Percentiles rank a stretch among this genome's conserved stretches.
These are phyloP conservation scores for Sipha maydis DNA, from an alignment of 2,888 invertebrate species.

Conservation along the genomic window DNA sequence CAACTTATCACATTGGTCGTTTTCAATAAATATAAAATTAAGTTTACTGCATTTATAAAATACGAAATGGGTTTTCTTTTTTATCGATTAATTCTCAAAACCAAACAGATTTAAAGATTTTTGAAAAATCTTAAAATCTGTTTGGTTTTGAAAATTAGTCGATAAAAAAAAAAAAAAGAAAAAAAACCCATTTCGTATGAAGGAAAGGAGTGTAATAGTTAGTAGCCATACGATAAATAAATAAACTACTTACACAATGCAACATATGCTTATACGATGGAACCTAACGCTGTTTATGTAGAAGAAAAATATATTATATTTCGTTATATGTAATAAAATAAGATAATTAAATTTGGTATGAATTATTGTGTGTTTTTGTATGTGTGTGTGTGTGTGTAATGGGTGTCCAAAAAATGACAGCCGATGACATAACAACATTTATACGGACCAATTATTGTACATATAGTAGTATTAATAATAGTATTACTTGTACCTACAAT, in stretches of 20 bases:
- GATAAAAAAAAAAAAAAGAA: no score
- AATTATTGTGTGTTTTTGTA: no score
- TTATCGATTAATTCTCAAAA: neutral
- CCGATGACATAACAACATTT: slow-evolving; percentile 9
- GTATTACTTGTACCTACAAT: neutral
- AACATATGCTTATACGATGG: neutral
- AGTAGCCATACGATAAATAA: no score
- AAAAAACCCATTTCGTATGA: no score
- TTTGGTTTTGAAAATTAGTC: no score
- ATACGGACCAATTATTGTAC: slow-evolving; percentile 4
- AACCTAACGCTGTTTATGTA: no score
- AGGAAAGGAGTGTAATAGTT: no score
- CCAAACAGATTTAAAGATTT: neutral
- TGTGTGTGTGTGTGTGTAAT: neutral
- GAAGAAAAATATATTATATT: neutral
- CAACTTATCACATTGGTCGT: neutral
- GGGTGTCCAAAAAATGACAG: neutral
- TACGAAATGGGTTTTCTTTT: neutral
- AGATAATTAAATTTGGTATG: neutral
- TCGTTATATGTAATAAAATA: neutral
- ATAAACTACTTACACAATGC: neutral
- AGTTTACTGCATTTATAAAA: neutral
- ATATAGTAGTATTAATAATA: neutral
- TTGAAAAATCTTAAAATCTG: no score
- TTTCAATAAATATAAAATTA: neutral